These are phyloP conservation scores for Craseonycteris thonglongyai DNA, from an alignment of 2,113 vertebrate genomes.

Conservation along the genomic window DNA sequence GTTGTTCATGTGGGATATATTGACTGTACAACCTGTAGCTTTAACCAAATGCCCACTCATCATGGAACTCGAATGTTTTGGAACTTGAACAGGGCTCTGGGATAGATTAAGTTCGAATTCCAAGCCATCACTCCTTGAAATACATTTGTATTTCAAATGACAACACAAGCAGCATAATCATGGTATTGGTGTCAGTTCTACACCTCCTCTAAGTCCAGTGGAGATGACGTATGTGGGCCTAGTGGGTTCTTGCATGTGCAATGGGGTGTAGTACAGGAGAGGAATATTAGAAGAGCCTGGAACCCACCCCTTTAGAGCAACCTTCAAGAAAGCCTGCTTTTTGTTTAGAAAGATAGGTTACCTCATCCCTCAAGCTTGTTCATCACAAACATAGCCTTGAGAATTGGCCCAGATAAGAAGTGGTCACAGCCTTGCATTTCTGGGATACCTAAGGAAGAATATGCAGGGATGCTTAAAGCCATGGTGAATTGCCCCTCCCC, in stretches of 20 bases:
- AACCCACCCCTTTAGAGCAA: background rate
- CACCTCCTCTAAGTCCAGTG: background rate
- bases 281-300: background rate
- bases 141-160: background rate
- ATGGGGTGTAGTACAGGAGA: background rate
- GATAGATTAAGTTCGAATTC: no score
- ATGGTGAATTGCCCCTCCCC: background rate
- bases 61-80: no score
- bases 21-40: no score
- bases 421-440: background rate
- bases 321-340: background rate
- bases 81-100: no score
- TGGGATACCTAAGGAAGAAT: background rate
- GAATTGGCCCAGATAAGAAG: background rate
- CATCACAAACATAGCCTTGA: background rate
- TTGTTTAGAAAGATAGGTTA: background rate
- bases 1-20: no score
- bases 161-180: background rate
- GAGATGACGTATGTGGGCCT: background rate
- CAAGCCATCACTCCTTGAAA: no score
- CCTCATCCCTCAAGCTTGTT: background rate
- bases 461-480: background rate
- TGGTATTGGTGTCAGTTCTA: background rate
- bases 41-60: no score
- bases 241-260: background rate